Conservation (phyloP, 2,888 invertebrate genomes). For the Blera fallax region DNA sequence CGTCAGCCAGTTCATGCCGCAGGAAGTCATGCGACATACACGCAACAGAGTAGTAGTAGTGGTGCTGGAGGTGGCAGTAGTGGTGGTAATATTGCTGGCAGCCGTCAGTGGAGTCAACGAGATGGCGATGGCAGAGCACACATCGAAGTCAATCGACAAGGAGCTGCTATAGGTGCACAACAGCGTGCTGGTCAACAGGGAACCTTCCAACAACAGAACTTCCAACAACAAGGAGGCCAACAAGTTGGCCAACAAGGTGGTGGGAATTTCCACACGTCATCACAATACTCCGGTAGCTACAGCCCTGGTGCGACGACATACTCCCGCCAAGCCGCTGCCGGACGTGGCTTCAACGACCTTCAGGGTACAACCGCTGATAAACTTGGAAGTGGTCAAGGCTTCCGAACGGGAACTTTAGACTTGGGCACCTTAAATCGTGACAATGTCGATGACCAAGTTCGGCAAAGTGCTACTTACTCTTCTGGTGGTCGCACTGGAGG, state of each 20-base stretch:
- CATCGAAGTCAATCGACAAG: constrained; percentile 37
- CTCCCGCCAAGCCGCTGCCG: constrained; percentile 39
- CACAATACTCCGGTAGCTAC: constrained; percentile 46
- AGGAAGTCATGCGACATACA: constrained; percentile 72
- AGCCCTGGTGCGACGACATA: constrained; percentile 42
- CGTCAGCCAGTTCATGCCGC: constrained; percentile 37
- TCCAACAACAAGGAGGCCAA: constrained; percentile 24
- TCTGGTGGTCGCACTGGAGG: constrained; percentile 38
- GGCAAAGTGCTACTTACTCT: constrained; percentile 63
- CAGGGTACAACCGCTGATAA: constrained; percentile 74
- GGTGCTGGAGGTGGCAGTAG: constrained; percentile 33
- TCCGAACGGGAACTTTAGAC: constrained; percentile 78
- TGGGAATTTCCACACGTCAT: constrained; percentile 40
- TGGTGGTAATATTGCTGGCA: neutral
- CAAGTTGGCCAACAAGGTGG: constrained; percentile 38
- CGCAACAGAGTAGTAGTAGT: constrained; percentile 58
- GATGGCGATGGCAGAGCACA: constrained; percentile 9
- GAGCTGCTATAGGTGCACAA: neutral
- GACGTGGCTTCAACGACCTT: constrained; percentile 63
- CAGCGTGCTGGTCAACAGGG: constrained; percentile 27
- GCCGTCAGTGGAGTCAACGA: constrained; percentile 35
- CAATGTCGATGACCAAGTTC: constrained; percentile 80
- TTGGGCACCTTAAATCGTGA: constrained; percentile 77
- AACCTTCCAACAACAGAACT: neutral
- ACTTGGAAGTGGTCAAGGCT: constrained; percentile 76